Base-by-base conservation (phyloP, 2,113 vertebrate genomes). In the Ailuropoda melanoleuca region DNA sequence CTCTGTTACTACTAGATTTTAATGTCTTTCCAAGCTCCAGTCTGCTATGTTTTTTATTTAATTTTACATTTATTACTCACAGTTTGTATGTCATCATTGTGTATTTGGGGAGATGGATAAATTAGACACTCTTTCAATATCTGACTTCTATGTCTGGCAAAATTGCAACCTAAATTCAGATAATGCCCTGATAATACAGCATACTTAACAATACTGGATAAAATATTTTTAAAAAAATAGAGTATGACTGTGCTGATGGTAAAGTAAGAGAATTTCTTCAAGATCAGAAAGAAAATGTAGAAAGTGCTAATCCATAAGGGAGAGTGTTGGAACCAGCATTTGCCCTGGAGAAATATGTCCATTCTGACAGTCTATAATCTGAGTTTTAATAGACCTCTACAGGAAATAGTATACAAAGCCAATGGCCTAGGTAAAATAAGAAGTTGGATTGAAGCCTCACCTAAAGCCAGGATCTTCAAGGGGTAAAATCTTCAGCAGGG, bases 111-210 rank as follows among this genome's bases (percentile, higher is more conserved):
- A 62, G 8, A 53, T 13, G 17, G 43, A 74, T 50, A 88, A 83
- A 55, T 89, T 53, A 88, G 68, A 91, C 4, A 14, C 0, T 88
- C 37, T 80, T 88, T 81, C 46, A 95, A 53, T 55, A 96, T 43
- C 88, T 81, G n/a, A 80, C n/a, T 95, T 93, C 24, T 78, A 8
- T 97, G 70, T 74, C 93, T 78, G 17, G 34, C 68, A 80, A 64
- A 48, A 82, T 23, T 50, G 39, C 15, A 85, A 50, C 24, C 60
- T 92, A 50, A n/a, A 37, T 39, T 92, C 72, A 50, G 31, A 84
- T 29, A 64, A 92, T 84, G 17, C 21, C 80, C 46, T 84, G 55
- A 50, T 60, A 87, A 64, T 19, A n/a, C 2, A n/a, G 13, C 50
- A 91, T 12, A 43, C 23, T 87, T 24, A 48, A 91, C 85, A 94